These are phyloP conservation scores for Cloeon dipterum DNA, from an alignment of 2,888 invertebrate genomes.

Conservation along the genomic window DNA sequence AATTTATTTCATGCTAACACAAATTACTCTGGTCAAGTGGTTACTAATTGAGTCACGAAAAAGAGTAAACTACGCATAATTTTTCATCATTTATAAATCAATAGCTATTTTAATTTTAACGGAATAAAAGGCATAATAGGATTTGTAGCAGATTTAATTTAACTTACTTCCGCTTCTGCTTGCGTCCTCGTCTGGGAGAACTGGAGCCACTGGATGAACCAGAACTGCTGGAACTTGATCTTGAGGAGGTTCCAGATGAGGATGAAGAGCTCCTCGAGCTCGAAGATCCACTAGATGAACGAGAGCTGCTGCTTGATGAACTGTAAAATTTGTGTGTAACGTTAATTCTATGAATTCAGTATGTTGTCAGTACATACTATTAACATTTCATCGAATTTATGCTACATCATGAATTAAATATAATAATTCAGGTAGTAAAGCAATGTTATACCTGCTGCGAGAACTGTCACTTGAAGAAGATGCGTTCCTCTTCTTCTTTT, in stretches of 20 bases:
- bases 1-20: too few species aligned
- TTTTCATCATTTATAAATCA: too few species aligned
- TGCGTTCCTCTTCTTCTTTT: slow-evolving; percentile 40
- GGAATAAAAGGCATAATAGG: too few species aligned
- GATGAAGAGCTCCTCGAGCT: slow-evolving; percentile 16
- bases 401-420: too few species aligned
- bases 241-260: slow-evolving; percentile 38
- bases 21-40: too few species aligned
- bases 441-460: slow-evolving; percentile 24
- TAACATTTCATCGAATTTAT: too few species aligned
- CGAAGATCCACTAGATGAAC: slow-evolving; percentile 19
- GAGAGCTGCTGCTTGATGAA: slow-evolving; percentile 54
- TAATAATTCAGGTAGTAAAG: background rate
- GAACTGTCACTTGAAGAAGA: slow-evolving; percentile 62
- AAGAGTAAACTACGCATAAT: too few species aligned
- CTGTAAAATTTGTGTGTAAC: too few species aligned
- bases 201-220: slow-evolving; percentile 49
- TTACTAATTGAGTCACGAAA: too few species aligned
- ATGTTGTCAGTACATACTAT: too few species aligned
- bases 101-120: too few species aligned
- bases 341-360: background rate
- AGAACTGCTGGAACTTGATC: slow-evolving; percentile 33
- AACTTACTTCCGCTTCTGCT: slow-evolving; percentile 36
- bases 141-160: slow-evolving; percentile 2
- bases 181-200: slow-evolving; percentile 28